Base-by-base conservation (phyloP, 2,888 invertebrate genomes). In the Leptarthrus brevirostris region DNA sequence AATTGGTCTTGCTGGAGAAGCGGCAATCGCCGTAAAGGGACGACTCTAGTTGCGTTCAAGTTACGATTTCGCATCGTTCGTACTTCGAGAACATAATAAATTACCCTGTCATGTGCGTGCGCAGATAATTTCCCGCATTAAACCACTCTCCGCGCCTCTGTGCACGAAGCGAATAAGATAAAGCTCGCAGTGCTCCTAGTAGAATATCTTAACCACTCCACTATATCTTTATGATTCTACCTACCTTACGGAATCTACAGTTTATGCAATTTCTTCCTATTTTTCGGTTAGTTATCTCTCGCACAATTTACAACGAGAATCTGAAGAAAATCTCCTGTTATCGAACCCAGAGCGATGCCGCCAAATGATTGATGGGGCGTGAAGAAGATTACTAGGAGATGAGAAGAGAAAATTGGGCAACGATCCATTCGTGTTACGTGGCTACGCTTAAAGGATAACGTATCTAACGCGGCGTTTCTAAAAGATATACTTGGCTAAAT, bases 101-200 rank as follows among this genome's bases (percentile, higher is more conserved):
- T 72, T 56, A 56, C 58, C 47, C 47, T 72, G 56, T 72, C 72
- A 72, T 56, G 72, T 72, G 72, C 72, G 72, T 72, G 72, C 72
- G 47, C 40, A 72, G 72, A 58, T 72, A 72, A 72, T 72, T 72
- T 20, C 58, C 22, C 24, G 14, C 44, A 16, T 24, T 26, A 8
- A 3, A n/a, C 40, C 12, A 1, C 24, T 69, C 52, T 52, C 34
- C 69, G 24, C 8, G 24, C 24, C 24, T n/a, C 24, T 18, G 53
- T 70, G 30, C 64, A 64, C 64, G 64, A 64, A 20, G 5, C 64
- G 44, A 34, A 16, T 58, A 58, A 58, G 36, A 58, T 36, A 58
- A 58, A 58, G 34, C 18, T 3, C 40, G n/a, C 12, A 12, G 12
- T 6, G 40, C 3, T 6, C 3, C 3, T 40, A 2, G 30, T 30